Conservation (phyloP, 2,113 vertebrate species). For the Fregetta grallaria region DNA sequence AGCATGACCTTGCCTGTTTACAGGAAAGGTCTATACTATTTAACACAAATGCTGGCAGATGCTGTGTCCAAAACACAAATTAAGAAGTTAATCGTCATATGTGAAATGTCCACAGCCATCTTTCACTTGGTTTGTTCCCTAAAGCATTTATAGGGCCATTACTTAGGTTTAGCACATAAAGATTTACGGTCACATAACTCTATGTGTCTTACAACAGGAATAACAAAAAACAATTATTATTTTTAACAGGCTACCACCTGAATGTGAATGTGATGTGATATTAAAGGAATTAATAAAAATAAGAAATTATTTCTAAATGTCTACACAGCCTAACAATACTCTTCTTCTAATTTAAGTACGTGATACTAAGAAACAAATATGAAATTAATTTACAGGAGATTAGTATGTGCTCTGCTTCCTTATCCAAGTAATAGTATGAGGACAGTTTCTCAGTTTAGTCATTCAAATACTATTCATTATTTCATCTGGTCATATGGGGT, state of each 20-base stretch:
- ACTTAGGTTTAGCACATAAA: background rate
- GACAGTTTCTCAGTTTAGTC: background rate
- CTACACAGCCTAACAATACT: background rate
- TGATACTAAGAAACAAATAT: background rate
- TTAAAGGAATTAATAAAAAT: background rate
- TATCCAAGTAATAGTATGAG: background rate
- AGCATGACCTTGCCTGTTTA: background rate
- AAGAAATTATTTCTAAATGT: background rate
- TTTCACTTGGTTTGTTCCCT: background rate
- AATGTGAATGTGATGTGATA: background rate
- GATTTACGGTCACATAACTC: background rate
- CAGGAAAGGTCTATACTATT: background rate
- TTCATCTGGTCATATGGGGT: background rate
- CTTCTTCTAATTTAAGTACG: background rate
- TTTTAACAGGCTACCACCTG: conserved; percentile 4
- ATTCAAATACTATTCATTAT: background rate
- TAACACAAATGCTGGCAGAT: conserved; percentile 14
- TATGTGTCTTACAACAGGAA: background rate
- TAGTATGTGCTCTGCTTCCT: background rate
- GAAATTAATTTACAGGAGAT: background rate
- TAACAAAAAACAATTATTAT: background rate
- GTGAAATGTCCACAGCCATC: background rate
- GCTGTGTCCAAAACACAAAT: conserved; percentile 19
- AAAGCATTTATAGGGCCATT: background rate
- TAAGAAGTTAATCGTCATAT: conserved; percentile 34